Conservation (phyloP, 92 coral and sea anemone species). For the Phenganax subtilis region DNA sequence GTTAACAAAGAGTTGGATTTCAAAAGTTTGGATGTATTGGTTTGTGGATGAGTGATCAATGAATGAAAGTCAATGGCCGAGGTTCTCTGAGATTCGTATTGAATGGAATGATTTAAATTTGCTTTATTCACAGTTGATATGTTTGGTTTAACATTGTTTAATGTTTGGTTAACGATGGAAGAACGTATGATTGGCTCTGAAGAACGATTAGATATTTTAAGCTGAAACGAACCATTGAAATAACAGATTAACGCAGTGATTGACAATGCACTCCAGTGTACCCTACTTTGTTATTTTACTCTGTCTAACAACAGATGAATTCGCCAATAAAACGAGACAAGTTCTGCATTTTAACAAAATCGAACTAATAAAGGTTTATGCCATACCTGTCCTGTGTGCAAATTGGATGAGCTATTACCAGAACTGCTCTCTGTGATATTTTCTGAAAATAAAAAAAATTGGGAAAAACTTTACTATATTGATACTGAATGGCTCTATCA, state of each 20-base stretch:
- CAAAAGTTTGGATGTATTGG: too few relatives aligned
- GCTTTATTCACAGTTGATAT: not conserved
- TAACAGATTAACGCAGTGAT: not conserved
- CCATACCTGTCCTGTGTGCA: not conserved
- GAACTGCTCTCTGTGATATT: not conserved
- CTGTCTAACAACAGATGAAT: too few relatives aligned
- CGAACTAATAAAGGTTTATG: not conserved
- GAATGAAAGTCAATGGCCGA: not conserved
- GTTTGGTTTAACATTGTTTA: not conserved
- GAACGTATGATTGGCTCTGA: not conserved
- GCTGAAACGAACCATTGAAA: slow-evolving; percentile 2
- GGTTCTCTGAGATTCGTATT: not conserved
- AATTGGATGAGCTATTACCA: not conserved
- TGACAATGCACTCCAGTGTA: not conserved
- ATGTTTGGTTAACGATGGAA: not conserved
- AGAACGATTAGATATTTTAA: not conserved
- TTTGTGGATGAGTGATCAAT: not conserved
- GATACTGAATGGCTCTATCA: not conserved
- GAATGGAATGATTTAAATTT: not conserved
- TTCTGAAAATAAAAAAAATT: not conserved
- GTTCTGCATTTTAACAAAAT: not conserved
- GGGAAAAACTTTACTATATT: not conserved
- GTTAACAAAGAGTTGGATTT: too few relatives aligned
- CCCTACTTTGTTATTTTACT: too few relatives aligned
- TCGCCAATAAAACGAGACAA: not conserved